These are phyloP conservation scores for Morpho achilles DNA, from an alignment of 2,888 invertebrate genomes.

Conservation along the genomic window DNA sequence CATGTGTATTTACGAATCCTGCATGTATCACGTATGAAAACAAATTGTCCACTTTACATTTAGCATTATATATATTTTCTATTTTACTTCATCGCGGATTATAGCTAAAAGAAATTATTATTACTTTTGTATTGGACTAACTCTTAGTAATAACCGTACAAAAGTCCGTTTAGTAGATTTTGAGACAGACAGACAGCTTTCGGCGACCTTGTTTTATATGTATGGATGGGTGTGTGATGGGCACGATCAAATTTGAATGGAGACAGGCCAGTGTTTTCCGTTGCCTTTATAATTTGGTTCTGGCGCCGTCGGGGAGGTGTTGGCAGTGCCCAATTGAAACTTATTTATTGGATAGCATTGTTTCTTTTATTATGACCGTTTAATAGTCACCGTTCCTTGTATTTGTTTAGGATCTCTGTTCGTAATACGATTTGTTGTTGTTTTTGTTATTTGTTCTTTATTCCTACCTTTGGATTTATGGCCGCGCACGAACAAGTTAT, in stretches of 20 bases:
- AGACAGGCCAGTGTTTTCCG: conserved; percentile 68
- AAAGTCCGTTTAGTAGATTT: too few relatives aligned
- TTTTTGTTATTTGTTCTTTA: conserved; percentile 13
- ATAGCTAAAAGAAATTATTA: too few relatives aligned
- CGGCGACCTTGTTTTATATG: neutral
- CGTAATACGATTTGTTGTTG: conserved; percentile 25
- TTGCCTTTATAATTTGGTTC: conserved; percentile 65
- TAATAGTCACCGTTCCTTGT: conserved; percentile 27
- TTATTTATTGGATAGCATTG: conserved; percentile 41
- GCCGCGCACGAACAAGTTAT: conserved; percentile 2
- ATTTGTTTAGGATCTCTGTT: conserved; percentile 26
- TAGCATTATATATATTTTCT: too few relatives aligned
- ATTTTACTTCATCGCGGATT: too few relatives aligned
- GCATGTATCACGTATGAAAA: too few relatives aligned
- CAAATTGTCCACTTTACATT: too few relatives aligned
- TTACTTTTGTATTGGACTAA: too few relatives aligned
- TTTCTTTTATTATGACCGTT: conserved; percentile 37
- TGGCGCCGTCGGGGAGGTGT: conserved; percentile 67
- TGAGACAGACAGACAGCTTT: too few relatives aligned
- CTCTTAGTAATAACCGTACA: too few relatives aligned
- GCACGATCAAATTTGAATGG: conserved; percentile 76
- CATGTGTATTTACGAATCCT: too few relatives aligned
- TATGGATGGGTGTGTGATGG: conserved; percentile 70
- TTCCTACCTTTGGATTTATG: conserved; percentile 12
- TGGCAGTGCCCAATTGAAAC: conserved; percentile 49